phyloP scores from a whole-genome alignment of 2,113 vertebrate genomes.

The Phrynocephalus versicolor region DNA sequence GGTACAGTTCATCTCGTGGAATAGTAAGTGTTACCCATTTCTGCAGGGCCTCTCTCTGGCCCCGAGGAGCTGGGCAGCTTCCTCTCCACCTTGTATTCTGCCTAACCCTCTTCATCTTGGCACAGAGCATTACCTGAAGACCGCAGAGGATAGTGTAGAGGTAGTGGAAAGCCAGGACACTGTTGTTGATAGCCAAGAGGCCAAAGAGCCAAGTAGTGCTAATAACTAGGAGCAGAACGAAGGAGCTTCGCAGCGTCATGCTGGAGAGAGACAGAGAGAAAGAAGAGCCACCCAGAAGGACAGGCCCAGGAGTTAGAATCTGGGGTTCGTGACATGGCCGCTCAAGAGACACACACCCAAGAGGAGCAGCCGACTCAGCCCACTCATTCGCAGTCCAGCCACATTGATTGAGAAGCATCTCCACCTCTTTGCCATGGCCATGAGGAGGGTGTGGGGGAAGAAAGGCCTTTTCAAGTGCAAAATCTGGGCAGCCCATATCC shows the following conservation, averaged over 20 bases:
- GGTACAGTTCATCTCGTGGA: neutral
- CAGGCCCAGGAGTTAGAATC: slow-evolving; percentile 45
- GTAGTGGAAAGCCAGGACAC: slow-evolving; percentile 97
- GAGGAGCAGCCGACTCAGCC: neutral
- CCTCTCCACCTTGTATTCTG: neutral
- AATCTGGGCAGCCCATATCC: neutral
- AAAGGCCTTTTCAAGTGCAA: neutral
- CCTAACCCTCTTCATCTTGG: neutral
- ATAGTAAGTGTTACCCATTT: neutral
- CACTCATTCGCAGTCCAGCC: neutral
- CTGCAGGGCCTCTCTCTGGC: neutral
- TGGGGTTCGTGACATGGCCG: slow-evolving; percentile 47
- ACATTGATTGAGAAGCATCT: neutral
- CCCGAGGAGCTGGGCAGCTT: neutral
- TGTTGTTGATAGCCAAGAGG: slow-evolving; percentile 98
- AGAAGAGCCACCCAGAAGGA: slow-evolving; percentile 51
- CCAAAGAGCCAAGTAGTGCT: slow-evolving; percentile 96
- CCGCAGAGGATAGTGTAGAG: slow-evolving; percentile 93
- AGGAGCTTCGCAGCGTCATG: slow-evolving; percentile 90
- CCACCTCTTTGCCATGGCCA: neutral
- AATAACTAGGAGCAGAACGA: slow-evolving; percentile 92
- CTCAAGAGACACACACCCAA: slow-evolving; percentile 28
- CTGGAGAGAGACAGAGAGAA: slow-evolving; percentile 75
- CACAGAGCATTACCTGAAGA: slow-evolving; percentile 84
- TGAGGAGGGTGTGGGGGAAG: neutral